Conservation (phyloP, 2,797 vertebrate genomes). For the Clarias laeviceps region DNA sequence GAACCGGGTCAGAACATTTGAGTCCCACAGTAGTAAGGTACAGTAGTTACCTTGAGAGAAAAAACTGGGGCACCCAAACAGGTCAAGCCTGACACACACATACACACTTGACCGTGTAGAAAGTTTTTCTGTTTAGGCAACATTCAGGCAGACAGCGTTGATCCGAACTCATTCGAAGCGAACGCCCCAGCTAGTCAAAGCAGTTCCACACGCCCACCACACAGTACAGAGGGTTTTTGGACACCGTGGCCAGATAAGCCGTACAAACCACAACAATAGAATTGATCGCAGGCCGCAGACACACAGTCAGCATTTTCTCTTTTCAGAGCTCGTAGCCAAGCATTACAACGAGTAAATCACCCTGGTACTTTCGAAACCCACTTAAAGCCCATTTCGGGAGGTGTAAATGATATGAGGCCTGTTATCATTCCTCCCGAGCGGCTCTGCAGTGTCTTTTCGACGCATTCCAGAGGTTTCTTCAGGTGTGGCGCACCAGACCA, state of each 20-base stretch:
- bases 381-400: slow-evolving; percentile 21
- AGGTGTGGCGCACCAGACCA: slow-evolving; percentile 49
- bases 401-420: slow-evolving; percentile 28
- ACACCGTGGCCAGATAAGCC: slow-evolving; percentile 31
- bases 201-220: neutral
- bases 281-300: slow-evolving; percentile 48
- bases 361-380: slow-evolving; percentile 26
- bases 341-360: slow-evolving; percentile 42
- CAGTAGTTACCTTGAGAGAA: slow-evolving; percentile 34
- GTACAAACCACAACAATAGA: slow-evolving; percentile 44
- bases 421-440: slow-evolving; percentile 33
- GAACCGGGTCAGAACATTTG: slow-evolving; percentile 42
- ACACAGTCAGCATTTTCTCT: slow-evolving; percentile 50
- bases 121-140: slow-evolving; percentile 12
- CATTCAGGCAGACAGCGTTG: slow-evolving; percentile 7
- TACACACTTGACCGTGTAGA: neutral
- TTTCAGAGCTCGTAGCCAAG: slow-evolving; percentile 33
- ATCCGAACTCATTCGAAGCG: neutral
- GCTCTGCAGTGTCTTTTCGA: slow-evolving; percentile 1
- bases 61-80: slow-evolving; percentile 48
- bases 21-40: slow-evolving; percentile 15
- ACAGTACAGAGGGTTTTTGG: slow-evolving; percentile 23
- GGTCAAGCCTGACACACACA: slow-evolving; percentile 8
- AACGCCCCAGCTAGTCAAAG: slow-evolving; percentile 13
- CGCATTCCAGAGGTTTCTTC: slow-evolving; percentile 45